Evolutionary conservation across 92 coral and sea anemone genomes (phyloP), one percentile per base, ranked within the genome.

Genomic region (Phymanthus crucifer): DNA sequence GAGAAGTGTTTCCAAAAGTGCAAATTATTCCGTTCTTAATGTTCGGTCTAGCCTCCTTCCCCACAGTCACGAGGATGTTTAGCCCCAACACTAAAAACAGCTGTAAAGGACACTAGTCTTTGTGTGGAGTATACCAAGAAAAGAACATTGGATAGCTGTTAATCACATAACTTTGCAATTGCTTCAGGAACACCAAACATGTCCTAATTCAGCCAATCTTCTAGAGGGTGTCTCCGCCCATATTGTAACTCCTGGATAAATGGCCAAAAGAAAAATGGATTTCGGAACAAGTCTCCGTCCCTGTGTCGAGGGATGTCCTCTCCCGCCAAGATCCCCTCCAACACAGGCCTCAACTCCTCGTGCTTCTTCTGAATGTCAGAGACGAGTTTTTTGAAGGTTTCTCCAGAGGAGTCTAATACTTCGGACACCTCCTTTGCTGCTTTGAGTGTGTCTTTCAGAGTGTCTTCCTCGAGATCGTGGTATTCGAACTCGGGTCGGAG

Each of bases 371-470:
- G 40, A 0, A 87, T 58, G 56, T 82, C 87, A 7, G 73, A 71
- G 2, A 81, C 75, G 38, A 87, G 76, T 47, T 46, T 78, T 66
- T 83, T 72, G 69, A 87, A 77, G 21, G 26, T 45, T 66, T 75
- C 34, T 18, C 90, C 90, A 1, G 83, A 58, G 4, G 87, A 46
- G 78, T 87, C 90, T 6, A 72, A 67, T 18, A 82, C 70, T 16
- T 50, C 80, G 66, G 40, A 83, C 31, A 83, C 87, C 46, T 76
- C 70, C 40, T 82, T 87, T 14, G 90, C 80, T 16, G 74, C 73
- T 18, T 26, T 46, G 3, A 87, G 70, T 38, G 84, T 80, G 24
- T 76, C 87, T 23, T 33, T 29, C 0, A 87, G 71, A 6, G 79
- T 65, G 6, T 61, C 61, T 66, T 72, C 84, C 33, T 70, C 64